These are phyloP conservation scores for Setipinna tenuifilis DNA, from an alignment of 2,797 vertebrate genomes.

Conservation along the genomic window DNA sequence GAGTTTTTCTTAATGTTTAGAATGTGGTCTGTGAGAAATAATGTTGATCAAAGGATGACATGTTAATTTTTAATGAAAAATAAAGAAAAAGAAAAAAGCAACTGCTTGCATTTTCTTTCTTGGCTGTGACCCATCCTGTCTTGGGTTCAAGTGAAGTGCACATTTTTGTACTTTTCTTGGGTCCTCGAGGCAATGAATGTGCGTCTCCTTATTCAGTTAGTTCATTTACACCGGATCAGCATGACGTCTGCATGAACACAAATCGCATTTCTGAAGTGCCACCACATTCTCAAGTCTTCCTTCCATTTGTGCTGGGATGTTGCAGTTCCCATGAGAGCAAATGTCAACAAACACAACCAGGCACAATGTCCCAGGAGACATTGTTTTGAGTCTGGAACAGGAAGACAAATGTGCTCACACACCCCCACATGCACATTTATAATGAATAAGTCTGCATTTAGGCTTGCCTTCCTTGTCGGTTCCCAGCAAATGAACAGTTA, in stretches of 20 bases:
- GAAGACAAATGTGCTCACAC: neutral
- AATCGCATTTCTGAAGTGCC: constrained; percentile 22
- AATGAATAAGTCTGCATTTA: neutral
- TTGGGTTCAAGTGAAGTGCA: constrained; percentile 67
- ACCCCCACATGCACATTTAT: neutral
- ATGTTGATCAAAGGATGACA: constrained; percentile 51
- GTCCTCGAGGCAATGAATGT: constrained; percentile 37
- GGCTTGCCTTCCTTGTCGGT: neutral
- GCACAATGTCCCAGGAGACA: neutral
- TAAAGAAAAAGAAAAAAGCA: constrained; percentile 25
- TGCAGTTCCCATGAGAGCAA: neutral
- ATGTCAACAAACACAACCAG: constrained; percentile 3
- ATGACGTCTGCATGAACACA: constrained; percentile 49
- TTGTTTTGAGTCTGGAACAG: neutral
- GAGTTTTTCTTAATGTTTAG: constrained; percentile 38
- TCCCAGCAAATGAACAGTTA: neutral
- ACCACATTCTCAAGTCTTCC: neutral
- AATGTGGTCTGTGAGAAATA: constrained; percentile 51
- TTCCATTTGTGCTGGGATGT: neutral
- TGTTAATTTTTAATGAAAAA: constrained; percentile 65
- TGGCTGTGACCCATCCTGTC: constrained; percentile 47
- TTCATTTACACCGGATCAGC: constrained; percentile 39
- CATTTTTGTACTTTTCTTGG: constrained; percentile 56
- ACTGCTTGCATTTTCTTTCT: constrained; percentile 31
- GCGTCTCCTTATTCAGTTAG: constrained; percentile 50